These are phyloP conservation scores for Grallaria varia DNA, from an alignment of 2,113 vertebrate species.

Conservation along the genomic window DNA sequence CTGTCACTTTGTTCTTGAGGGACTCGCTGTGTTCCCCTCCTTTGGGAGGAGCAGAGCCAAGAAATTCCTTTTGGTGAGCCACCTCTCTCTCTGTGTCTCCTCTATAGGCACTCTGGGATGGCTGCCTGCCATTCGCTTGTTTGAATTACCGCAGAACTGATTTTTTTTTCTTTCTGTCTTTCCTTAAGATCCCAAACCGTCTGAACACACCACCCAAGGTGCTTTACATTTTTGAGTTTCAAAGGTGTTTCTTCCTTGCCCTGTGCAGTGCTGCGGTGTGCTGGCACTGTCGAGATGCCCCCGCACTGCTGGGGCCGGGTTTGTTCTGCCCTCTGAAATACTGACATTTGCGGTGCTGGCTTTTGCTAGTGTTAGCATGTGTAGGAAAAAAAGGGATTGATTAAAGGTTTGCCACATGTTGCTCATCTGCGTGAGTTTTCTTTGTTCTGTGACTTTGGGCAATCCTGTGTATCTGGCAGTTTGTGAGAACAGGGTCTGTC, in stretches of 20 bases:
- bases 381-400: not conserved
- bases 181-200: not conserved
- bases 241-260: not conserved
- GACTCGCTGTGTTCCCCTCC: not conserved
- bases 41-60: not conserved
- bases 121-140: not conserved
- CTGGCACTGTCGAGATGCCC: not conserved
- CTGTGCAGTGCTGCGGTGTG: not conserved
- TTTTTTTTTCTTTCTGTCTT: not conserved
- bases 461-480: conserved; percentile 1
- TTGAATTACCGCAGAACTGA: not conserved
- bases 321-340: conserved; percentile 13
- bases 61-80: not conserved
- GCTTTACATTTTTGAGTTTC: not conserved
- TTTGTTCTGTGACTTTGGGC: conserved; percentile 29
- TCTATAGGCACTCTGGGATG: not conserved
- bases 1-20: not conserved
- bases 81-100: not conserved
- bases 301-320: not conserved
- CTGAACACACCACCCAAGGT: accelerated
- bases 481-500: conserved; percentile 9
- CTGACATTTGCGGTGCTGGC: not conserved
- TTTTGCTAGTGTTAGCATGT: conserved; percentile 3
- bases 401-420: conserved; percentile 65
- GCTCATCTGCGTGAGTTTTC: conserved; percentile 27